Evolutionary conservation across 1,140 invertebrate genomes (phyloP).

Genomic region (Prorops nasuta): DNA sequence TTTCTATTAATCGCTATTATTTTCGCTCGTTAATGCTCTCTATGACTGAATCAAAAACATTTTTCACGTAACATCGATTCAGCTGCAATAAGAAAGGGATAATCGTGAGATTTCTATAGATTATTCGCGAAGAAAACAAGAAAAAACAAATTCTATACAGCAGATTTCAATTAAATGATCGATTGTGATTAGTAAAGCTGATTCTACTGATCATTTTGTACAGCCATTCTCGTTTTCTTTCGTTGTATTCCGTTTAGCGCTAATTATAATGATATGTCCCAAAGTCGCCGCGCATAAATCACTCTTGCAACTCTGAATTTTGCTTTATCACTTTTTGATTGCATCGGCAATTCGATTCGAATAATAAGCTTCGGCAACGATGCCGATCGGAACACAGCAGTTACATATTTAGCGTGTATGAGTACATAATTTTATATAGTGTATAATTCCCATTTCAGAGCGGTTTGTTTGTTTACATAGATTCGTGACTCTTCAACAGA

Average conservation of each 20-base stretch:
- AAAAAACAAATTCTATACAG: too few relatives aligned
- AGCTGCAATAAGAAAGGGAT: not conserved
- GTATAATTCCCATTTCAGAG: too few relatives aligned
- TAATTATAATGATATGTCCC: slow-evolving; percentile 21
- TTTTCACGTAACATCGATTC: too few relatives aligned
- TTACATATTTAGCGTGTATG: not conserved
- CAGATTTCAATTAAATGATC: too few relatives aligned
- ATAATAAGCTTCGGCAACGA: slow-evolving; percentile 25
- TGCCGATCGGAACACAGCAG: slow-evolving; percentile 6
- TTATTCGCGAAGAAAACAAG: slow-evolving; percentile 2
- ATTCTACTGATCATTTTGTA: not conserved
- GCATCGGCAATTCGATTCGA: slow-evolving; percentile 54
- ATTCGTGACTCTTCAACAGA: too few relatives aligned
- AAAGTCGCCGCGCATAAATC: slow-evolving; percentile 17
- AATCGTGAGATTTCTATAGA: slow-evolving; percentile 5
- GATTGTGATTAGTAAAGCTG: too few relatives aligned
- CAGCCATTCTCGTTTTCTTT: slow-evolving; percentile 8
- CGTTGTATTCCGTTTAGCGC: slow-evolving; percentile 32
- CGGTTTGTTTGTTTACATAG: too few relatives aligned
- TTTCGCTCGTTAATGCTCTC: too few relatives aligned
- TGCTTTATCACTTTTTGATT: slow-evolving; percentile 42
- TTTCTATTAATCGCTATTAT: too few relatives aligned
- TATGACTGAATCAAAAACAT: too few relatives aligned
- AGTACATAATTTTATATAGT: too few relatives aligned
- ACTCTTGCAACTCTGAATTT: slow-evolving; percentile 25